Evolutionary conservation across 2,797 vertebrate species (phyloP).

Genomic region (Allobates femoralis): DNA sequence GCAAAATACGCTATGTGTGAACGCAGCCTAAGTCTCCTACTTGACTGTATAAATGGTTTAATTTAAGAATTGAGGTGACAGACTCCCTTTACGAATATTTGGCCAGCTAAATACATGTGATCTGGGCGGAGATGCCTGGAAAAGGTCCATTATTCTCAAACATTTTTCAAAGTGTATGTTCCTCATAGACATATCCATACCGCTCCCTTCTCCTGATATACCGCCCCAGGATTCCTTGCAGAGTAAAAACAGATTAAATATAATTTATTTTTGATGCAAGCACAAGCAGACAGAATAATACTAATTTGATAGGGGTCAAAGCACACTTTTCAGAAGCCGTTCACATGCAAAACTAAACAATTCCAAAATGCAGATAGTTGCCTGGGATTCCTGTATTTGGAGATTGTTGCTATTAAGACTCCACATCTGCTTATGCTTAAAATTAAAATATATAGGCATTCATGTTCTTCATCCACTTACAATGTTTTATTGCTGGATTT

Average conservation of each 20-base stretch:
- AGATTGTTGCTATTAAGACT: slow-evolving; percentile 81
- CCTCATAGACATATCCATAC: slow-evolving; percentile 8
- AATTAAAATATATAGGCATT: slow-evolving; percentile 82
- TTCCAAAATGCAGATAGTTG: slow-evolving; percentile 28
- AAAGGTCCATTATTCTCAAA: background rate
- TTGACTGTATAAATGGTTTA: too few relatives aligned
- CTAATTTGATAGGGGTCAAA: slow-evolving; percentile 42
- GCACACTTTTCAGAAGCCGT: slow-evolving; percentile 54
- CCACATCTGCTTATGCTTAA: slow-evolving; percentile 81
- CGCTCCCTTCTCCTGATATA: slow-evolving; percentile 16
- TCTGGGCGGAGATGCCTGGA: slow-evolving; percentile 17
- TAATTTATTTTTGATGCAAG: slow-evolving; percentile 28
- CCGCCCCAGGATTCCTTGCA: slow-evolving; percentile 14
- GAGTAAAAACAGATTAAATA: slow-evolving; percentile 17
- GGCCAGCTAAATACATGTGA: slow-evolving; percentile 23
- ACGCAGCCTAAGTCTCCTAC: too few relatives aligned
- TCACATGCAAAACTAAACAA: slow-evolving; percentile 5
- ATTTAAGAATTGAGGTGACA: background rate
- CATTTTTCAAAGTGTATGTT: slow-evolving; percentile 28
- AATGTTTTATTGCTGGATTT: slow-evolving; percentile 80
- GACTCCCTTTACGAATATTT: background rate
- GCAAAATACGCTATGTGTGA: too few relatives aligned
- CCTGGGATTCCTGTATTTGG: slow-evolving; percentile 72
- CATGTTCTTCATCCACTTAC: slow-evolving; percentile 75
- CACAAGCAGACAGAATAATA: slow-evolving; percentile 38